A percentile compares a stretch with the other conserved stretches of the same genome.
Conservation (phyloP, 2,797 vertebrate genomes). For the Myotis findleyi region DNA sequence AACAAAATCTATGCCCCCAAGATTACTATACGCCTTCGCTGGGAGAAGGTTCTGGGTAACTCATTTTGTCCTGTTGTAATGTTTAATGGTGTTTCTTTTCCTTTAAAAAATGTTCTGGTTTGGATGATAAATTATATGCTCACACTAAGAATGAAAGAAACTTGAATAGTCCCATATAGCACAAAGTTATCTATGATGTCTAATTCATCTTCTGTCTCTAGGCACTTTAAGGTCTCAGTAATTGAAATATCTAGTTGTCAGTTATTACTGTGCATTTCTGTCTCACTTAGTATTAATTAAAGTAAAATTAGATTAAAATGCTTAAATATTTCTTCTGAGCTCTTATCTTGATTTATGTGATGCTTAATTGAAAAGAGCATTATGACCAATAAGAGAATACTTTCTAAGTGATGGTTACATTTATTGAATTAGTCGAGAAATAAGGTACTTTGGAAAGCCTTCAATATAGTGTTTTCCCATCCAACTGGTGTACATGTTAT, state of each 20-base stretch:
- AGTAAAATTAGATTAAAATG: constrained; percentile 55
- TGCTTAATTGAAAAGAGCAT: neutral
- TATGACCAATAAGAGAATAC: constrained; percentile 12
- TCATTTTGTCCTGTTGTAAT: constrained; percentile 11
- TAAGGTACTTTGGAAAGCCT: constrained; percentile 22
- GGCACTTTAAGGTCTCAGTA: neutral
- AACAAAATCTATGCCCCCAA: neutral
- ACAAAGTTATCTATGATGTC: constrained; percentile 23
- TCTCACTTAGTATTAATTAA: constrained; percentile 65
- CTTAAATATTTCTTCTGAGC: constrained; percentile 49
- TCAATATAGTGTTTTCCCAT: neutral
- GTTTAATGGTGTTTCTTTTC: neutral
- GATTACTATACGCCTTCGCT: neutral
- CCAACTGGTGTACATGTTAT: neutral
- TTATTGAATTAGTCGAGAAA: constrained; percentile 41
- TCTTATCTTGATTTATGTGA: constrained; percentile 51
- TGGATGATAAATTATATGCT: constrained; percentile 43
- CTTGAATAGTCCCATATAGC: neutral
- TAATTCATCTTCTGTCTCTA: constrained; percentile 52
- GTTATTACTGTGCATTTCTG: constrained; percentile 40
- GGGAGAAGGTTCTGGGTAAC: neutral
- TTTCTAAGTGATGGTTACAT: constrained; percentile 29
- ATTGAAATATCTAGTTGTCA: constrained; percentile 43
- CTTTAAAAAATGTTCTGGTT: neutral
- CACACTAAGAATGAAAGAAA: constrained; percentile 30